These are phyloP conservation scores for Acanthoscelides obtectus DNA, from an alignment of 2,888 invertebrate genomes.

Conservation along the genomic window DNA sequence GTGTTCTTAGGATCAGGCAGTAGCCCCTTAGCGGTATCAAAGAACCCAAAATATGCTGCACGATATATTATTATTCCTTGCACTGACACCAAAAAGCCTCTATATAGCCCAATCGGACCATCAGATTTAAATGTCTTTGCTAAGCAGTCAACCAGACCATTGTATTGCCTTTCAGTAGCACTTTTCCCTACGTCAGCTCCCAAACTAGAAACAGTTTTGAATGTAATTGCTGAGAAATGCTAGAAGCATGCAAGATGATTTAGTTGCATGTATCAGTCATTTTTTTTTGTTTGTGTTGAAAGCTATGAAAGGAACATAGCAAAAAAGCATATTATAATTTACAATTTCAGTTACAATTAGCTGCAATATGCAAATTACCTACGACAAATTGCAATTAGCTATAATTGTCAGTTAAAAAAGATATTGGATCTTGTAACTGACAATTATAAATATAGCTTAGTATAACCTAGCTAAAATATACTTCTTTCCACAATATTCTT, in stretches of 20 bases:
- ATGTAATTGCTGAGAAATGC: not conserved
- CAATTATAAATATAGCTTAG: too few species aligned
- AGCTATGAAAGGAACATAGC: too few species aligned
- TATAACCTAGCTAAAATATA: too few species aligned
- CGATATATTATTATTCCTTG: constrained; percentile 65
- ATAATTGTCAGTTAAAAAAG: too few species aligned
- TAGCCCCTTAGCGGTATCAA: constrained; percentile 60
- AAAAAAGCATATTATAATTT: too few species aligned
- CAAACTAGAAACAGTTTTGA: constrained; percentile 20
- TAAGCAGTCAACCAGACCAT: constrained; percentile 57
- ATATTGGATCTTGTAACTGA: too few species aligned
- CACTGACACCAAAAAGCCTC: constrained; percentile 62
- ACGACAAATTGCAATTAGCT: too few species aligned
- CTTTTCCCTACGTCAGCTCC: constrained; percentile 39
- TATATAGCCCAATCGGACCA: constrained; percentile 58
- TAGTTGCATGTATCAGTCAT: not conserved
- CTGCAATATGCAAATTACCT: too few species aligned
- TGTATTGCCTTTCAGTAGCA: constrained; percentile 48
- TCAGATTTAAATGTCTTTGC: constrained; percentile 53
- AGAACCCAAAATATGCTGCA: constrained; percentile 62
- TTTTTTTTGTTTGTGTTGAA: not conserved
- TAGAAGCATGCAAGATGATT: not conserved
- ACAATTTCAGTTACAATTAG: too few species aligned
- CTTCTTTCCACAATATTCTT: too few species aligned
- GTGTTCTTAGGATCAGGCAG: constrained; percentile 61